Percentiles rank a stretch among this genome's conserved stretches.
These are phyloP conservation scores for Xiphophorus couchianus DNA, from an alignment of 2,113 vertebrate genomes.

Conservation along the genomic window DNA sequence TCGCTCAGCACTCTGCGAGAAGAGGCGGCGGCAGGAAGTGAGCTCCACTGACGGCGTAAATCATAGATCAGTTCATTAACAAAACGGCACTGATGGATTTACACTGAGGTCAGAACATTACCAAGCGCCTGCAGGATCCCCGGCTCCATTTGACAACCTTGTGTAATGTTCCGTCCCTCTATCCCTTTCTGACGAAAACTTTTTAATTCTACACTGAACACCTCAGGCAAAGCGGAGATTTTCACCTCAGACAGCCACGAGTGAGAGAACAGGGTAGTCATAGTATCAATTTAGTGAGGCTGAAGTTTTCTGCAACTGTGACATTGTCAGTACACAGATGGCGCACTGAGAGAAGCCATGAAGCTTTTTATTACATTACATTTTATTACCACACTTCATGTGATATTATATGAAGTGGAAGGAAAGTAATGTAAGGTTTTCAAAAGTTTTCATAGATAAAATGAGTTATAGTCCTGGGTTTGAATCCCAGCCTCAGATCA, in stretches of 20 bases:
- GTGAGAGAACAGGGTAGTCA: neutral
- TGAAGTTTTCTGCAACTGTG: constrained; percentile 1
- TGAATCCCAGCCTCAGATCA: too few species aligned
- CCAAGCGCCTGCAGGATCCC: constrained; percentile 52
- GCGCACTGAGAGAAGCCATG: neutral
- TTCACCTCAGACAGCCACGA: constrained; percentile 16
- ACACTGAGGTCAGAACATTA: constrained; percentile 67
- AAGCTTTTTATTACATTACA: neutral
- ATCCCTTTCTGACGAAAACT: constrained; percentile 55
- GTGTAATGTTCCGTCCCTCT: constrained; percentile 49
- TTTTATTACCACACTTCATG: neutral
- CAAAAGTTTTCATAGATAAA: neutral
- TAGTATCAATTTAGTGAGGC: neutral
- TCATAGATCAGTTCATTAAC: constrained; percentile 75
- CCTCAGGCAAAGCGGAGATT: constrained; percentile 51
- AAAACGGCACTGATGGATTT: constrained; percentile 74
- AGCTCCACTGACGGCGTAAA: constrained; percentile 64
- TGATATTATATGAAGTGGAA: too few species aligned
- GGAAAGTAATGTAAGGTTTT: neutral
- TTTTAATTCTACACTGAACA: constrained; percentile 49
- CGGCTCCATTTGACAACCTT: constrained; percentile 55
- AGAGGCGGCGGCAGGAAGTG: constrained; percentile 49
- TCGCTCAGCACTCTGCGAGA: constrained; percentile 65
- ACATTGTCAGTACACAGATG: constrained; percentile 2
- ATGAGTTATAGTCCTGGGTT: too few species aligned